phyloP scores from a whole-genome alignment of 2,797 vertebrate species.

The Brachyrhaphis roseni region DNA sequence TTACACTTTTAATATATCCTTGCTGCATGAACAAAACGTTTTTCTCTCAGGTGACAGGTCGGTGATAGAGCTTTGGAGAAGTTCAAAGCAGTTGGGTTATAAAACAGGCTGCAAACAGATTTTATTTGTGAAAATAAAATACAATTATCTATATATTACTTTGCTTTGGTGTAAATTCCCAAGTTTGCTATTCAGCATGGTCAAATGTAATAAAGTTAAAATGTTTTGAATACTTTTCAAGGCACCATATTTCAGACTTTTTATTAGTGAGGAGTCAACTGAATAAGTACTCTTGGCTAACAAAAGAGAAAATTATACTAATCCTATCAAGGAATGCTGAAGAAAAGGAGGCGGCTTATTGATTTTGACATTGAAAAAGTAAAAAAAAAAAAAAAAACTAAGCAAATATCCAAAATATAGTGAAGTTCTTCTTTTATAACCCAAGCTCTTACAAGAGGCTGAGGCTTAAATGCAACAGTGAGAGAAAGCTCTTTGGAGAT shows the following conservation, averaged over 20 bases:
- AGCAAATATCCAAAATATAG: not conserved
- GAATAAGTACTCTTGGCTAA: not conserved
- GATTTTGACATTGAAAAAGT: not conserved
- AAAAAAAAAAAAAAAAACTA: no score
- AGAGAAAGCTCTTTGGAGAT: conserved; percentile 57
- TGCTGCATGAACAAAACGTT: not conserved
- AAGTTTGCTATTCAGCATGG: not conserved
- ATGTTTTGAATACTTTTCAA: not conserved
- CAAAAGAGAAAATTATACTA: not conserved
- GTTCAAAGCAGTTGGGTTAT: not conserved
- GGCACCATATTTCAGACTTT: not conserved
- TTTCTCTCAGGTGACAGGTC: not conserved
- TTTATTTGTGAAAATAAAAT: not conserved
- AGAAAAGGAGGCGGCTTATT: not conserved
- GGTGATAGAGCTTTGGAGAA: not conserved
- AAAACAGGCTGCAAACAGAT: not conserved
- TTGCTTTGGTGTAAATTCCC: not conserved
- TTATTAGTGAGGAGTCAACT: not conserved
- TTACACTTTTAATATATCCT: not conserved
- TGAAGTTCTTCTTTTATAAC: not conserved
- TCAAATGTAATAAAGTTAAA: not conserved
- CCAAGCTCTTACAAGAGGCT: not conserved
- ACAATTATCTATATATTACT: not conserved
- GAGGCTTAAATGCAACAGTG: not conserved
- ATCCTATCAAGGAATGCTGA: not conserved